A percentile compares a stretch with the other conserved stretches of the same genome.
These are phyloP conservation scores for Therioaphis trifolii DNA, from an alignment of 2,888 invertebrate species.

Conservation along the genomic window DNA sequence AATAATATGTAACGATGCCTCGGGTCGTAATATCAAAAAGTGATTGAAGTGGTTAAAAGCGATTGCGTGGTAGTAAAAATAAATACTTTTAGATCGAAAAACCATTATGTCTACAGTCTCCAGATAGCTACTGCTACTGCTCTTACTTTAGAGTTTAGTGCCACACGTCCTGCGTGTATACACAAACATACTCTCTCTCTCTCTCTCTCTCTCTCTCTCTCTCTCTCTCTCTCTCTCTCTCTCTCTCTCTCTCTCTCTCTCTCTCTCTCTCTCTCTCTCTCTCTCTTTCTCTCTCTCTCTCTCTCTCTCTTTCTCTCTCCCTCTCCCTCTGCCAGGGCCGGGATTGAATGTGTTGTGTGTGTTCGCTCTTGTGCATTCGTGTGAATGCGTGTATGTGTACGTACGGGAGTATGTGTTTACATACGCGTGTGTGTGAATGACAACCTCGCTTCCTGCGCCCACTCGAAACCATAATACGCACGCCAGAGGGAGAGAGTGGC, in stretches of 20 bases:
- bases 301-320: background rate
- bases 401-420: no score
- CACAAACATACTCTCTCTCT: background rate
- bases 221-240: background rate
- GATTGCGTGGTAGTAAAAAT: conserved; percentile 11
- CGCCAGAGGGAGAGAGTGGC: no score
- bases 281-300: background rate
- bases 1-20: background rate
- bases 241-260: background rate
- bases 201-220: background rate
- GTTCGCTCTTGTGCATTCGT: no score
- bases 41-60: background rate
- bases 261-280: background rate
- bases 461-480: no score
- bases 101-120: background rate
- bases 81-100: conserved; percentile 18
- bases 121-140: background rate
- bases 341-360: no score
- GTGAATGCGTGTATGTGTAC: no score
- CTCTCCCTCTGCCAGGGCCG: background rate
- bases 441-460: no score
- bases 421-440: no score
- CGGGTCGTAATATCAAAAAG: background rate
- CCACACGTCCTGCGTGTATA: background rate
- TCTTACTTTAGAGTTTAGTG: background rate